Base-by-base conservation (phyloP, 2,888 invertebrate genomes). In the Leucophora obtusa region DNA sequence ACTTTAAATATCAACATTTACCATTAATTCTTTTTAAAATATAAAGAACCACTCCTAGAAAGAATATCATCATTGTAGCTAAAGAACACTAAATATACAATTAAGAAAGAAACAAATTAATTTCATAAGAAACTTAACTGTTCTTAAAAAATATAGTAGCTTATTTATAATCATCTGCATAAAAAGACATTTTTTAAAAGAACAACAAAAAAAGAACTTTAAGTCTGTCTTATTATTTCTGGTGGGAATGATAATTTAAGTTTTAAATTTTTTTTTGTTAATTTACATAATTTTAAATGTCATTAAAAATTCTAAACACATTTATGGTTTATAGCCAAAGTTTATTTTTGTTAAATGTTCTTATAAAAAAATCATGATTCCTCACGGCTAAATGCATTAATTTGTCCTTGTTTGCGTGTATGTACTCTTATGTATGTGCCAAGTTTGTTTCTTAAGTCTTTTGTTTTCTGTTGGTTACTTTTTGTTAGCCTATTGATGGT, bases 241-340 rank as follows among this genome's bases (percentile, higher is more conserved):
- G 50, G 17, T 7, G 5, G 54, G 66, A 66, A 78, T 78, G 54
- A 56, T 68, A 72, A 78, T 35, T n/a, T n/a, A 47, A 77, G 50
- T 51, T 68, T 18, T 28, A 28, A 53, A 17, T 5, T 50, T 71
- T 65, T 71, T 47, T 21, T 53, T 54, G 14, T 43, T 38, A n/a
- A 11, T 38, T 7, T 65, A 28, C 24, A 33, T 1, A 43, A 33
- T 35, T 43, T 54, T 56, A 62, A 74, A 77, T 77, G 65, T 62
- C 70, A 77, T 74, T 71, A 74, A 65, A 47, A 66, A 77, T 81
- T 81, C 63, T 71, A 73, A 70, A n/a, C 77, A 77, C 69, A 71
- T 68, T 54, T 76, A 18, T 58, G 35, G 60, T 60, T 63, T 68
- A 58, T 62, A 10, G 66, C 50, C 35, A 58, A 43, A 58, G 10